Base-by-base conservation (phyloP, 2,113 vertebrate genomes). In the Tragulus kanchil region DNA sequence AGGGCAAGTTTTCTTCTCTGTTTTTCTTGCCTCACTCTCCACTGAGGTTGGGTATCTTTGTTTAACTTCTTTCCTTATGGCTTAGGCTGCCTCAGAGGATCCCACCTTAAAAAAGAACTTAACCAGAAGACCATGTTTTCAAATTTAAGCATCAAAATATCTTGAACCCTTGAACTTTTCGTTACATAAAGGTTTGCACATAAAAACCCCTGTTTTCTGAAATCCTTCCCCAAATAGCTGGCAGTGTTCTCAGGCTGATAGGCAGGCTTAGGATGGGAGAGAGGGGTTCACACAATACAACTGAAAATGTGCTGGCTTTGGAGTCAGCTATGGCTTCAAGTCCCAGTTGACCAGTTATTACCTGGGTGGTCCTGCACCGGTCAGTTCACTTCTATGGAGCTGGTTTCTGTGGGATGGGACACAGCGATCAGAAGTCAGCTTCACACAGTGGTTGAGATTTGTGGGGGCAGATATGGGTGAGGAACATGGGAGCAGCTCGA, bases 1-100 rank as follows among this genome's bases (percentile, higher is more conserved):
- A 25, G 65, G 86, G 45, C 45, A 92, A n/a, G 58, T 67, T 84
- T 93, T 88, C 79, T n/a, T 50, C 59, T 94, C 79, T 67, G 54
- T 31, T 93, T 59, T 65, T 59, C 61, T 26, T 16, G 6, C 0
- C 2, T 28, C 1, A 0, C 8, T 81, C 71, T 95, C 59, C 2
- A 13, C 71, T 23, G 1, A 85, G 21, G 28, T 56, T 50, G 61
- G 82, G 67, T 50, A 45, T 10, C 36, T 71, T 65, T 91, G 12
- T 42, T 73, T 71, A 10, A 61, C 69, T 79, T 48, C 21, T 77
- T 64, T 88, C 58, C 36, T 77, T n/a, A 2, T 23, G 56, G n/a
- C 71, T 23, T 26, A 23, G 36, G 42, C 86, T 91, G 50, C 61
- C 84, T 45, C 36, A 6, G 61, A 86, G 48, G 36, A 56, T 6